Percentiles rank a stretch among this genome's conserved stretches.
These are phyloP conservation scores for Bos javanicus DNA, from an alignment of 2,113 vertebrate genomes.

Conservation along the genomic window DNA sequence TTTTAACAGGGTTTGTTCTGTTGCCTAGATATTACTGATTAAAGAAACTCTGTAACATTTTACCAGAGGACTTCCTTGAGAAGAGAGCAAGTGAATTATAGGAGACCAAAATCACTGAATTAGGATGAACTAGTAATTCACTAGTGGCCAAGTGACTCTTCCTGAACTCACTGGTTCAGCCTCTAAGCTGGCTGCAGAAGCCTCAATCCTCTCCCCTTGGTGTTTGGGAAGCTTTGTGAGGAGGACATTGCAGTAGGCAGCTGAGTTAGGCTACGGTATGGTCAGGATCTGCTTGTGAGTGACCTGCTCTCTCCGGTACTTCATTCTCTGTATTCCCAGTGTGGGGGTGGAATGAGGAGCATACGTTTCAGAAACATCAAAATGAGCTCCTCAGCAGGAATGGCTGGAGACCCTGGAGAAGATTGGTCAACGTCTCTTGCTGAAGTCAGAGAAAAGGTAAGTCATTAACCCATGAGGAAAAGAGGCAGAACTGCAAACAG, in stretches of 20 bases:
- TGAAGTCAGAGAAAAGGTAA: neutral
- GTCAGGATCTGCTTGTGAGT: neutral
- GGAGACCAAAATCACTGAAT: neutral
- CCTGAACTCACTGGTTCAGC: neutral
- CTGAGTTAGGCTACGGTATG: neutral
- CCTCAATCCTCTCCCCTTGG: neutral
- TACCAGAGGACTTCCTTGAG: neutral
- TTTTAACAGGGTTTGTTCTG: neutral
- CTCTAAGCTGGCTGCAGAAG: neutral
- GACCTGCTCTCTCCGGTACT: neutral
- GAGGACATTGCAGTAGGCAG: neutral
- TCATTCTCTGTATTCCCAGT: neutral
- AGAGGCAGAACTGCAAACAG: neutral
- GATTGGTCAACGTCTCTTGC: neutral
- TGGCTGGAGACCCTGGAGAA: neutral
- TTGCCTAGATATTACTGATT: neutral
- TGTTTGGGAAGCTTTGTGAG: neutral
- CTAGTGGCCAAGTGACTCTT: too few relatives aligned
- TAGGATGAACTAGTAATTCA: neutral
- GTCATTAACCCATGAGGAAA: neutral
- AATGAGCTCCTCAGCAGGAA: neutral
- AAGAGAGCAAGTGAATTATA: neutral
- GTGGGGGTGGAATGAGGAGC: neutral
- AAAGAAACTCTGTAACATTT: neutral
- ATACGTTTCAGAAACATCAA: neutral